Evolutionary conservation across 1,140 invertebrate genomes (phyloP).

Genomic region (Myzus persicae): DNA sequence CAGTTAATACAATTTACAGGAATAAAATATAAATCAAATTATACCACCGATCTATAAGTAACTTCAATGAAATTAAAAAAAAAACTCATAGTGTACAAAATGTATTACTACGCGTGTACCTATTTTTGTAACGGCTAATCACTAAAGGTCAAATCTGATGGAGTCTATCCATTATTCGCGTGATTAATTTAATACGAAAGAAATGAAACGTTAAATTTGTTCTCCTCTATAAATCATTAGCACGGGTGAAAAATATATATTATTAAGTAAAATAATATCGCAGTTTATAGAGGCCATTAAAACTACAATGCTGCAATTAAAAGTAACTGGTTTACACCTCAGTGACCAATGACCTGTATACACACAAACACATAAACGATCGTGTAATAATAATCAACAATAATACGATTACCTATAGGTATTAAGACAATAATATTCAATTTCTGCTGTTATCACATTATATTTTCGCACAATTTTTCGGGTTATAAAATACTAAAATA

Average conservation of each 20-base stretch:
- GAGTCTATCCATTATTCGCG: neutral
- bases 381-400: neutral
- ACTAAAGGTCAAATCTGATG: neutral
- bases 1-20: neutral
- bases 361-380: neutral
- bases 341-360: constrained; percentile 12
- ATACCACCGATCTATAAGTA: neutral
- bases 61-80: neutral
- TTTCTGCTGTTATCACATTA: neutral
- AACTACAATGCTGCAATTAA: constrained; percentile 30
- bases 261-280: neutral
- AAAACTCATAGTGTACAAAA: neutral
- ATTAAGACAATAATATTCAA: neutral
- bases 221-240: neutral
- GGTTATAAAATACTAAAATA: no score
- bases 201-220: constrained; percentile 26
- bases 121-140: neutral
- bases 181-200: neutral
- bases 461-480: neutral
- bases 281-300: neutral
- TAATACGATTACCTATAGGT: neutral
- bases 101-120: neutral
- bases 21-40: no score
- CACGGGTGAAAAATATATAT: neutral
- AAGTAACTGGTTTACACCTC: constrained; percentile 39